These are phyloP conservation scores for Iphiclides podalirius DNA, from an alignment of 2,888 invertebrate genomes.

Conservation along the genomic window DNA sequence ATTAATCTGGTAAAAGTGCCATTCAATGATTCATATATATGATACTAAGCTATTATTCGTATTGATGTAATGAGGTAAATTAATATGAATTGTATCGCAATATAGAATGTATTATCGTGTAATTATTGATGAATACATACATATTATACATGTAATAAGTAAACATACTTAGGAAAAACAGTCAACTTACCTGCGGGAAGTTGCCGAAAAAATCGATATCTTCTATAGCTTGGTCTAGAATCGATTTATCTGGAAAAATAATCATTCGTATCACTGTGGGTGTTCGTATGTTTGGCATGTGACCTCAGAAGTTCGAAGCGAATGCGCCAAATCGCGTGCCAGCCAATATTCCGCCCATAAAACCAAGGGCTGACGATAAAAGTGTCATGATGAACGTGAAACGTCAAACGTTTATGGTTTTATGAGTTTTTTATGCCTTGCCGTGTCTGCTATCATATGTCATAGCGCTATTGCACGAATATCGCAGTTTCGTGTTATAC, in stretches of 20 bases:
- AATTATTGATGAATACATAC: no score
- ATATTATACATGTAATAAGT: no score
- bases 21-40: no score
- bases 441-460: constrained; percentile 15
- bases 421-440: constrained; percentile 33
- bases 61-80: no score
- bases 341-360: constrained; percentile 26
- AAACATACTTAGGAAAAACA: no score
- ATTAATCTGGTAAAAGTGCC: no score
- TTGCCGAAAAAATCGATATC: constrained; percentile 81
- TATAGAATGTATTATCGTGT: no score
- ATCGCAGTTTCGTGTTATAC: background rate
- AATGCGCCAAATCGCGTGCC: constrained; percentile 47
- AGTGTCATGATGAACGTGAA: constrained; percentile 31
- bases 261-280: background rate
- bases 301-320: constrained; percentile 16
- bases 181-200: constrained; percentile 78
- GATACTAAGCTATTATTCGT: no score
- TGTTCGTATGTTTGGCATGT: constrained; percentile 33
- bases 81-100: no score
- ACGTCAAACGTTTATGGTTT: constrained; percentile 23
- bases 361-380: constrained; percentile 48
- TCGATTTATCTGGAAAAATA: constrained; percentile 82
- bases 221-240: constrained; percentile 82
- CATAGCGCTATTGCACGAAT: background rate